phyloP scores from a whole-genome alignment of 2,797 vertebrate genomes.

The Echiichthys vipera region DNA sequence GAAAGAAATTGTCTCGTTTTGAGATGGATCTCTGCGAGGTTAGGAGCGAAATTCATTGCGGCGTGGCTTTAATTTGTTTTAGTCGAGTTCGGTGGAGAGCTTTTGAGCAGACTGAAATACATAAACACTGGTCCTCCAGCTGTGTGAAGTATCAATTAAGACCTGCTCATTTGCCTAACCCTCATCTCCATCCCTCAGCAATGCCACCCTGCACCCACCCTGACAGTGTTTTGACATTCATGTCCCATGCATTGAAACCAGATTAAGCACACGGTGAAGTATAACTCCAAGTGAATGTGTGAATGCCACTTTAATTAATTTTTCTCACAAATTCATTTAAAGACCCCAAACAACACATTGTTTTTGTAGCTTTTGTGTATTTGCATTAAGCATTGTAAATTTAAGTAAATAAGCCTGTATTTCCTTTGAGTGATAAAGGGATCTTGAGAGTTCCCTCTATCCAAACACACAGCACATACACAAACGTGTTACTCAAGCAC shows the following conservation, averaged over 20 bases:
- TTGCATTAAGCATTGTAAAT: slow-evolving; percentile 14
- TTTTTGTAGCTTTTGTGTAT: not conserved
- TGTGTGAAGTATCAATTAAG: slow-evolving; percentile 83
- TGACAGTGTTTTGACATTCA: slow-evolving; percentile 73
- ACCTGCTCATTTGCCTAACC: slow-evolving; percentile 82
- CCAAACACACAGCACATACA: slow-evolving; percentile 42
- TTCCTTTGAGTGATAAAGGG: slow-evolving; percentile 42
- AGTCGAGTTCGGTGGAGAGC: slow-evolving; percentile 75
- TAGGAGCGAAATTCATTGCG: slow-evolving; percentile 33
- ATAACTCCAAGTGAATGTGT: slow-evolving; percentile 30
- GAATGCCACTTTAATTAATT: slow-evolving; percentile 27
- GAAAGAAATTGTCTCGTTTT: slow-evolving; percentile 9
- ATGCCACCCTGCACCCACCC: slow-evolving; percentile 66
- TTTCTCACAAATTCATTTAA: slow-evolving; percentile 23
- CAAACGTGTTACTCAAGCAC: slow-evolving; percentile 28
- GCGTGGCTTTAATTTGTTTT: slow-evolving; percentile 70
- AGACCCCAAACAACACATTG: slow-evolving; percentile 1
- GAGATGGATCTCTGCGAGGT: slow-evolving; percentile 28
- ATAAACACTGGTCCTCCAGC: slow-evolving; percentile 77
- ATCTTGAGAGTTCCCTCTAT: slow-evolving; percentile 28
- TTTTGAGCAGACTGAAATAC: slow-evolving; percentile 74
- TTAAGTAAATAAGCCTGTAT: slow-evolving; percentile 27
- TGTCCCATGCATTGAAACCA: slow-evolving; percentile 64
- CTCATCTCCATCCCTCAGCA: slow-evolving; percentile 73
- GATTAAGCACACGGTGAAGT: slow-evolving; percentile 55